Evolutionary conservation across 92 coral and sea anemone species (phyloP), one percentile per base, ranked within the genome.

Genomic region (Parazoanthus darwini): DNA sequence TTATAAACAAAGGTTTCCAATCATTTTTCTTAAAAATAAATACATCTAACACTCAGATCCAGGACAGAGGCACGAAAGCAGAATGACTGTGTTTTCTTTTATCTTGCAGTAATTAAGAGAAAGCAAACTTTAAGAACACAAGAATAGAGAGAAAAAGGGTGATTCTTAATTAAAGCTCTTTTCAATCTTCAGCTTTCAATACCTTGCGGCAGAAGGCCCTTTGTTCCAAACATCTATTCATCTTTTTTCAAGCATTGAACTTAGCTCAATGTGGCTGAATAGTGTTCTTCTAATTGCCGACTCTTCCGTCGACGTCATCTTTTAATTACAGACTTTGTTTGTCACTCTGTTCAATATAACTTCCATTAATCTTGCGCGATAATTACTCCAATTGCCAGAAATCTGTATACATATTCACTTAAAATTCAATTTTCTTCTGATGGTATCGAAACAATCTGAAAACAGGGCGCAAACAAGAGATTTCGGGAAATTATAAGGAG

Each of bases 401-500:
- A 90, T 75, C 89, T 93, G 95, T 93, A 91, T 91, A 91, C 91
- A 82, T 93, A 89, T 92, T 93, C 95, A 91, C 94, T 93, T 91
- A 89, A 93, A 93, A 91, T 93, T 88, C 94, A 93, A 93, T 91
- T 91, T 86, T 16, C 88, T 73, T 35, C 67, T 22, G 84, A 77
- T 87, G 74, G 71, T 74, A 85, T 68, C 79, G 48, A 59, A 46
- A 68, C 26, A 44, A 46, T 71, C 87, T 46, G 63, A 46, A 71
- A 71, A 80, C 29, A 46, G 78, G 23, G 46, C 63, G 77, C 54
- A 48, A 26, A 84, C 26, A 71, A n/a, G 39, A 70, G 7, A 36
- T 42, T 5, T 26, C 54, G 15, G 29, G 26, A 36, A 25, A 82
- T 15, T 65, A 25, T 15, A 39, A 18, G 75, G 25, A 33, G 42